Conservation (phyloP, 1,140 invertebrate species). For the Drosophila repletoides region DNA sequence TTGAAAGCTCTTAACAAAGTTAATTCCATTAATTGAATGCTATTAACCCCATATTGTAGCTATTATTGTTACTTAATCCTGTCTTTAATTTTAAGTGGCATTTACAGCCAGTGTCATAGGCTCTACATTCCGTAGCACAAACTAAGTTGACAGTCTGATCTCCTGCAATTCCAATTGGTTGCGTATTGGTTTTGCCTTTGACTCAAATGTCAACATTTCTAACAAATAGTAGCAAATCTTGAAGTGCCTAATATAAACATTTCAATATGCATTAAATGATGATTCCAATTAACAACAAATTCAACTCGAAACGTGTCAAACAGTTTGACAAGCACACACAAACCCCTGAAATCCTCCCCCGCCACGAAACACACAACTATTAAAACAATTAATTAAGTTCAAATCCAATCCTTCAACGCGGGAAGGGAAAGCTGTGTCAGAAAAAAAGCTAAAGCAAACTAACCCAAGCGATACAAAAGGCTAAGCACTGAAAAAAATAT, state of each 20-base stretch:
- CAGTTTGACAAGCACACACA: constrained; percentile 31
- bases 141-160: constrained; percentile 18
- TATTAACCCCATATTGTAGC: no score
- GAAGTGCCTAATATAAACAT: background rate
- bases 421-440: constrained; percentile 1
- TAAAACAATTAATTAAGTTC: constrained; percentile 72
- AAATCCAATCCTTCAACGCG: background rate
- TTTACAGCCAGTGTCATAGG: background rate
- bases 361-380: constrained; percentile 27
- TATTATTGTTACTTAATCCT: background rate
- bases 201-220: constrained; percentile 73
- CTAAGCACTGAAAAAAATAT: no score
- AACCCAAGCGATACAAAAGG: constrained; percentile 5
- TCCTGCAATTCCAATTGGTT: constrained; percentile 10
- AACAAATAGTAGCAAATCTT: background rate
- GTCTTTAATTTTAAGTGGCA: background rate
- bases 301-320: constrained; percentile 41
- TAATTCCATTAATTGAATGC: no score
- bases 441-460: constrained; percentile 23
- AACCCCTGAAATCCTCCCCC: constrained; percentile 1
- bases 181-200: constrained; percentile 66
- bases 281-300: constrained; percentile 15
- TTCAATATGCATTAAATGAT: constrained; percentile 7
- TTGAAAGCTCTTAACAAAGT: background rate
- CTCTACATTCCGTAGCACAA: no score